Evolutionary conservation across 2,113 vertebrate genomes (phyloP).

Genomic region (Eidolon helvum): DNA sequence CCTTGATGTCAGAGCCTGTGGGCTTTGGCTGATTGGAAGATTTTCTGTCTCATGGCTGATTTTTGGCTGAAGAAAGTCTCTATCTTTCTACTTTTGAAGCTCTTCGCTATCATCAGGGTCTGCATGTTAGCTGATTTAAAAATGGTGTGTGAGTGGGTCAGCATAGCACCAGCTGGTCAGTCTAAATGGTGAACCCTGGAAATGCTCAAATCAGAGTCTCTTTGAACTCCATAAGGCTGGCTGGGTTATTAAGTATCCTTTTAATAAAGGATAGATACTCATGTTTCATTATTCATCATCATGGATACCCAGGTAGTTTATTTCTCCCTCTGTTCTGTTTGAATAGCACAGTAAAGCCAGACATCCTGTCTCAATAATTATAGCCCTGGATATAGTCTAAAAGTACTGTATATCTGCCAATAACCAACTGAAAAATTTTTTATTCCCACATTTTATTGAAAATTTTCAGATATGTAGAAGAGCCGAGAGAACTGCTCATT

Average conservation of each 20-base stretch:
- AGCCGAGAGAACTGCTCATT: not conserved
- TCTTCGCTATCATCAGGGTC: not conserved
- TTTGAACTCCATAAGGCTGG: not conserved
- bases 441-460: not conserved
- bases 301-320: not conserved
- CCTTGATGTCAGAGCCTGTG: not conserved
- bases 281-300: not conserved
- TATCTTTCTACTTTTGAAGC: not conserved
- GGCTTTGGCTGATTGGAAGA: not conserved
- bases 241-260: not conserved
- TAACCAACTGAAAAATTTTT: too few relatives aligned
- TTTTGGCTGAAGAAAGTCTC: not conserved
- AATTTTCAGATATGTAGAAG: not conserved
- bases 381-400: not conserved
- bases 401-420: not conserved
- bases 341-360: not conserved
- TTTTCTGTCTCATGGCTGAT: not conserved
- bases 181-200: not conserved
- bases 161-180: not conserved
- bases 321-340: not conserved
- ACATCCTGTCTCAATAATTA: not conserved
- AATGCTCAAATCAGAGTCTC: not conserved
- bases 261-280: not conserved
- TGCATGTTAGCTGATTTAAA: not conserved
- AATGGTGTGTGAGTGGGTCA: not conserved